phyloP scores from a whole-genome alignment of 2,888 invertebrate species.

The Chrysodeixis includens region DNA sequence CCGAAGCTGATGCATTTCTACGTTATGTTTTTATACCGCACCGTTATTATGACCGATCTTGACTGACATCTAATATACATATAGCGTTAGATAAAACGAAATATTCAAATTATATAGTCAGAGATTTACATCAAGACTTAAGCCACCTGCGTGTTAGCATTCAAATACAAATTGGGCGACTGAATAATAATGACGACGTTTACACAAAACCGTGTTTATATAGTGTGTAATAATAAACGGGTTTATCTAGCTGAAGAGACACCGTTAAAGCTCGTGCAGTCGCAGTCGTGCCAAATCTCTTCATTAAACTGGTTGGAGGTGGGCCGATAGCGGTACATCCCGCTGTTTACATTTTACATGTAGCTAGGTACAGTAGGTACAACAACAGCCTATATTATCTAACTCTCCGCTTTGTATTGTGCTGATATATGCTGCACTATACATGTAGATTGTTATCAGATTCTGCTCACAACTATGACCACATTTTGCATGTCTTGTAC shows the following conservation, averaged over 20 bases:
- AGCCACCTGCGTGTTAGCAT: conserved; percentile 20
- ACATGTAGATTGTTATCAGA: conserved; percentile 48
- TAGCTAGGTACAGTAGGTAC: conserved; percentile 27
- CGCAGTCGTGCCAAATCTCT: conserved; percentile 87
- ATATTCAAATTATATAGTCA: conserved; percentile 14
- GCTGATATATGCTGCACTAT: conserved; percentile 25
- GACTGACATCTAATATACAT: conserved; percentile 6
- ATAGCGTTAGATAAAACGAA: conserved; percentile 43
- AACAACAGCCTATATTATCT: conserved; percentile 43
- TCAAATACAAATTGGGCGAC: conserved; percentile 30
- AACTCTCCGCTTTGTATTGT: conserved; percentile 43
- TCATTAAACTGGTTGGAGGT: conserved; percentile 82
- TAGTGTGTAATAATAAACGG: conserved; percentile 61
- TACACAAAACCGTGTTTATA: conserved; percentile 46
- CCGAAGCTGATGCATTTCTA: conserved; percentile 45
- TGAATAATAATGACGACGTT: conserved; percentile 39
- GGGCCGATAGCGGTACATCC: conserved; percentile 78
- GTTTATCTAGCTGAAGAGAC: conserved; percentile 71
- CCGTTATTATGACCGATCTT: conserved; percentile 49
- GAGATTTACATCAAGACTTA: conserved; percentile 14
- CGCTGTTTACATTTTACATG: conserved; percentile 60
- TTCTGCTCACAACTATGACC: conserved; percentile 42
- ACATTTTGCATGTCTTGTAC: conserved; percentile 42
- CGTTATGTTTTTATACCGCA: conserved; percentile 50
- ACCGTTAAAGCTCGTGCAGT: conserved; percentile 82